phyloP scores from a whole-genome alignment of 2,113 vertebrate genomes.

The Sula dactylatra region DNA sequence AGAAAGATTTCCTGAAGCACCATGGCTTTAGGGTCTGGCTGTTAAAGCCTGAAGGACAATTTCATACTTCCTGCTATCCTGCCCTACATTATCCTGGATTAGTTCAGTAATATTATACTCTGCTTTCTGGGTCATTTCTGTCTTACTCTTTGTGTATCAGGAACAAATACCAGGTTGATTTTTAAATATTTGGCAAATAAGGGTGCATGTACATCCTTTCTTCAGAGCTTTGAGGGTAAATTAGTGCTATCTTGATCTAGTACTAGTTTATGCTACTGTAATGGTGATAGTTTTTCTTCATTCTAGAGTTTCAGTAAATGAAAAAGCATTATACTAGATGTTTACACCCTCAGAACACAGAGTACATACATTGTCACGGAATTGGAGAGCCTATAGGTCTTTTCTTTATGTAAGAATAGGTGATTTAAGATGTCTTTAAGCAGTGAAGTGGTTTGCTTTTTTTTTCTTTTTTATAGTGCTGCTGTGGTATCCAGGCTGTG shows the following conservation, averaged over 20 bases:
- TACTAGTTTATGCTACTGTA: neutral
- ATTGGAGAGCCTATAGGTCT: neutral
- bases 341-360: neutral
- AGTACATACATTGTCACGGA: neutral
- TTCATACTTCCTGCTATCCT: neutral
- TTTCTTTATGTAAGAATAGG: neutral
- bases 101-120: neutral
- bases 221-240: neutral
- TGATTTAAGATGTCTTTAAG: neutral
- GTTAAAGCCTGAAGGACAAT: constrained; percentile 17
- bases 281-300: neutral
- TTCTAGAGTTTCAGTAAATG: neutral
- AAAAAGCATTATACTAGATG: neutral
- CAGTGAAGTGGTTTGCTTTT: neutral
- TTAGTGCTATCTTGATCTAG: neutral
- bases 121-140: neutral
- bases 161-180: neutral
- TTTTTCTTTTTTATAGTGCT: neutral
- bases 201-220: neutral
- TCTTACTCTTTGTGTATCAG: neutral
- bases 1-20: neutral
- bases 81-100: constrained; percentile 18
- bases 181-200: neutral
- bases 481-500: neutral
- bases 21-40: neutral